Percentiles rank a stretch among this genome's conserved stretches.
Conservation (phyloP, 2,888 invertebrate species). For the Tipula vernalis region DNA sequence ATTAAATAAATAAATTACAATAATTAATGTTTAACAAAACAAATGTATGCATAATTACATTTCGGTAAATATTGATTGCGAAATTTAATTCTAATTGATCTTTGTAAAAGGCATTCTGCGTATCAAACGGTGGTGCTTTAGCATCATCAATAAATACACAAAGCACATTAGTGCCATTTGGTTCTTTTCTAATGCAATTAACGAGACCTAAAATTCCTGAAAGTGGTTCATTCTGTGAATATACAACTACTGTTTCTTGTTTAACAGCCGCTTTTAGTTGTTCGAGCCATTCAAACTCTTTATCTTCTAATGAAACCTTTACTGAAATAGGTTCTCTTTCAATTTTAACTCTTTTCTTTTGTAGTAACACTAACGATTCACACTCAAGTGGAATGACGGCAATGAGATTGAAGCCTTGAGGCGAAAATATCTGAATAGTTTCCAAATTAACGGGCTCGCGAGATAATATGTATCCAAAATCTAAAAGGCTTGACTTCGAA, state of each 20-base stretch:
- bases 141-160: constrained; percentile 51
- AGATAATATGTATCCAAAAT: constrained; percentile 28
- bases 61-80: constrained; percentile 61
- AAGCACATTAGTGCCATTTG: constrained; percentile 51
- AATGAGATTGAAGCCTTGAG: constrained; percentile 17
- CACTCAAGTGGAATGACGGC: constrained; percentile 23
- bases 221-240: constrained; percentile 50
- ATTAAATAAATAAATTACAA: too few species aligned
- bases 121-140: constrained; percentile 51
- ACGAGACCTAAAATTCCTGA: constrained; percentile 81
- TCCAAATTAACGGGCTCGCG: constrained; percentile 43
- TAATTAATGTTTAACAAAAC: too few species aligned
- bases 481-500: constrained; percentile 37
- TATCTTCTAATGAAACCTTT: constrained; percentile 7
- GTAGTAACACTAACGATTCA: constrained; percentile 27
- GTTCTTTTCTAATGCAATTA: constrained; percentile 73
- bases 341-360: constrained; percentile 22
- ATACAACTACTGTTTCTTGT: constrained; percentile 34
- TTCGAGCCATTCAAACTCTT: constrained; percentile 27
- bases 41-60: constrained; percentile 23
- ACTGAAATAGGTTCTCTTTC: constrained; percentile 21
- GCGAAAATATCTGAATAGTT: constrained; percentile 26
- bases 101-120: constrained; percentile 39
- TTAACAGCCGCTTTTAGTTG: constrained; percentile 24
- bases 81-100: constrained; percentile 46